Percentiles rank a stretch among this genome's conserved stretches.
phyloP scores from a whole-genome alignment of 2,888 invertebrate genomes.

The Drosophila niveifrons region DNA sequence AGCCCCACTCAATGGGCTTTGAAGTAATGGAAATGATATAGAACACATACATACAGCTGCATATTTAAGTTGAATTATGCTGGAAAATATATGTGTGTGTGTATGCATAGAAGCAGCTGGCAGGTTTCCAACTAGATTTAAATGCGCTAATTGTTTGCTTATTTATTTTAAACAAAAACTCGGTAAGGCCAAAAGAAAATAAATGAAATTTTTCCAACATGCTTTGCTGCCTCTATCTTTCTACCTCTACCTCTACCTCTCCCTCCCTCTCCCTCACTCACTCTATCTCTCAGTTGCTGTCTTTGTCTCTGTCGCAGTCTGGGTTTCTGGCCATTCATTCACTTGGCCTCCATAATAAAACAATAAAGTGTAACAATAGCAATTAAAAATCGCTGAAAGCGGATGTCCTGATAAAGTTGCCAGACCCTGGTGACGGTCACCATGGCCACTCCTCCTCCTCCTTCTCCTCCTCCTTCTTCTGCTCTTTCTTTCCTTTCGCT shows the following conservation, averaged over 20 bases:
- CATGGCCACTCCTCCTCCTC: not conserved
- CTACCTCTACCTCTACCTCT: not conserved
- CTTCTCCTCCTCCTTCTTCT: not conserved
- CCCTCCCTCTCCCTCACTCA: not conserved
- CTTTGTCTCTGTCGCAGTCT: slow-evolving; percentile 25
- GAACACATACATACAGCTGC: not conserved
- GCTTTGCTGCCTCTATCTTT: slow-evolving; percentile 33
- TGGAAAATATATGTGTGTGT: not conserved
- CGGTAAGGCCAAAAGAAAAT: slow-evolving; percentile 43
- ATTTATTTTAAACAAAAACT: slow-evolving; percentile 59
- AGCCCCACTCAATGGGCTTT: slow-evolving; percentile 28
- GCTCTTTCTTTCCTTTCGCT: not conserved
- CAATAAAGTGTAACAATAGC: slow-evolving; percentile 79
- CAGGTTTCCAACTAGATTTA: slow-evolving; percentile 39
- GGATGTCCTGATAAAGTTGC: slow-evolving; percentile 79
- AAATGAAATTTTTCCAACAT: slow-evolving; percentile 55
- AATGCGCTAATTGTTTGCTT: slow-evolving; percentile 68
- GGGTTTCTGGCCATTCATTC: slow-evolving; percentile 69
- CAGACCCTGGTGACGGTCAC: slow-evolving; percentile 58
- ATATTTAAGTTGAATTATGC: slow-evolving; percentile 5
- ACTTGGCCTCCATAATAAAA: slow-evolving; percentile 77
- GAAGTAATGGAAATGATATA: slow-evolving; percentile 10
- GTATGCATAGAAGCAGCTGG: slow-evolving; percentile 19
- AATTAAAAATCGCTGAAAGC: slow-evolving; percentile 81
- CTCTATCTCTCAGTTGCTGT: not conserved